Percentiles rank a stretch among this genome's conserved stretches.
phyloP scores from a whole-genome alignment of 2,888 invertebrate species.

The Xylocampa areola region DNA sequence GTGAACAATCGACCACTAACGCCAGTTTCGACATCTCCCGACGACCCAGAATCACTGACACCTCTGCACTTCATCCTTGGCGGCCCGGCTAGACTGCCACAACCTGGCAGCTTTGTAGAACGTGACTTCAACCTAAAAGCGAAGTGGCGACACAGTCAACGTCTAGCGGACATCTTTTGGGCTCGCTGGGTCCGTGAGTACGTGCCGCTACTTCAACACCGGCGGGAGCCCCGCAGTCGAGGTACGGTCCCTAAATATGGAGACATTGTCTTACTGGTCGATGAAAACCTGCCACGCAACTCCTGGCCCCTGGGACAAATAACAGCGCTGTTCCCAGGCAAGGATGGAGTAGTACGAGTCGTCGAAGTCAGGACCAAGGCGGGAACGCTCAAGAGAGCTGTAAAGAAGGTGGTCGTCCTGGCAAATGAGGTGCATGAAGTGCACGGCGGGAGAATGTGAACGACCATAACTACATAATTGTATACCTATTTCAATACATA shows the following conservation, averaged over 20 bases:
- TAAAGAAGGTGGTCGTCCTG: not conserved
- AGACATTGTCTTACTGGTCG: slow-evolving; percentile 4
- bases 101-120: not conserved
- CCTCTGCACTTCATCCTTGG: slow-evolving; percentile 16
- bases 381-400: not conserved
- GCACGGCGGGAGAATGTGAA: slow-evolving; percentile 7
- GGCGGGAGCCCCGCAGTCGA: not conserved
- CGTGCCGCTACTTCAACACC: slow-evolving; percentile 11
- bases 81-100: slow-evolving; percentile 1
- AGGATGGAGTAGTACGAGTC: slow-evolving; percentile 7
- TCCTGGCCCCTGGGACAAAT: slow-evolving; percentile 17
- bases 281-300: slow-evolving; percentile 7
- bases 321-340: slow-evolving; percentile 13
- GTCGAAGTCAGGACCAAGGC: slow-evolving; percentile 8
- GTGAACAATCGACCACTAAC: slow-evolving; percentile 18
- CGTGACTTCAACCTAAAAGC: slow-evolving; percentile 4
- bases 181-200: slow-evolving; percentile 19
- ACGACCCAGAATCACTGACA: not conserved
- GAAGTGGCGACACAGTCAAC: slow-evolving; percentile 6
- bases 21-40: not conserved
- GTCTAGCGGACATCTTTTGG: slow-evolving; percentile 28
- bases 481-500: too few relatives aligned
- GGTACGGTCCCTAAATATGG: not conserved
- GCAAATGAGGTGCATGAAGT: slow-evolving; percentile 2
- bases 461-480: too few relatives aligned